A percentile compares a stretch with the other conserved stretches of the same genome.
phyloP scores from a whole-genome alignment of 2,113 vertebrate genomes.

The Montifringilla adamsi region DNA sequence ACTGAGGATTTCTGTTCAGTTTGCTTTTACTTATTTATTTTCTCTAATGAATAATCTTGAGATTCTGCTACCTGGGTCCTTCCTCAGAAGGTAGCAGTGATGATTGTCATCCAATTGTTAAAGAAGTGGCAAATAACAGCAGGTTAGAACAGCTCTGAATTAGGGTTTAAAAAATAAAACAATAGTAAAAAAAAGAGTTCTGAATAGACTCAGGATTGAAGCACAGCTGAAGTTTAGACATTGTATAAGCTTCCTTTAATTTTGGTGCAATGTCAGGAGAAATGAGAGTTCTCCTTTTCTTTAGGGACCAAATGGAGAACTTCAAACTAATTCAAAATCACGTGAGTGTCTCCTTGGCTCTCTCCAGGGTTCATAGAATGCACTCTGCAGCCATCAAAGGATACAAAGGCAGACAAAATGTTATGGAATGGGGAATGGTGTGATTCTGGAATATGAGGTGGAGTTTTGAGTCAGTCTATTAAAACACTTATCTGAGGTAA shows the following conservation, averaged over 20 bases:
- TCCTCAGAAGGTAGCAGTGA: neutral
- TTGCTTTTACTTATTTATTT: neutral
- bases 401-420: neutral
- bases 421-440: neutral
- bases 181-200: neutral
- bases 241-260: neutral
- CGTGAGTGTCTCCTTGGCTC: neutral
- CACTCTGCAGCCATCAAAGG: neutral
- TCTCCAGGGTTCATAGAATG: neutral
- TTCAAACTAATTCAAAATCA: neutral
- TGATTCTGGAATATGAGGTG: neutral
- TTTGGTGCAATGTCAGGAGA: neutral
- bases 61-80: neutral
- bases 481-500: neutral
- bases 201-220: neutral
- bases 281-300: neutral
- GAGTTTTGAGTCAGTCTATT: neutral
- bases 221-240: neutral
- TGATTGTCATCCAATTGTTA: neutral
- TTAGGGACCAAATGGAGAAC: neutral
- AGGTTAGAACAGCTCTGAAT: neutral
- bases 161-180: neutral
- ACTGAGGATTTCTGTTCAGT: neutral
- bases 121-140: neutral
- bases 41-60: neutral